phyloP scores from a whole-genome alignment of 2,888 invertebrate species.

The Drosophila sordidula region DNA sequence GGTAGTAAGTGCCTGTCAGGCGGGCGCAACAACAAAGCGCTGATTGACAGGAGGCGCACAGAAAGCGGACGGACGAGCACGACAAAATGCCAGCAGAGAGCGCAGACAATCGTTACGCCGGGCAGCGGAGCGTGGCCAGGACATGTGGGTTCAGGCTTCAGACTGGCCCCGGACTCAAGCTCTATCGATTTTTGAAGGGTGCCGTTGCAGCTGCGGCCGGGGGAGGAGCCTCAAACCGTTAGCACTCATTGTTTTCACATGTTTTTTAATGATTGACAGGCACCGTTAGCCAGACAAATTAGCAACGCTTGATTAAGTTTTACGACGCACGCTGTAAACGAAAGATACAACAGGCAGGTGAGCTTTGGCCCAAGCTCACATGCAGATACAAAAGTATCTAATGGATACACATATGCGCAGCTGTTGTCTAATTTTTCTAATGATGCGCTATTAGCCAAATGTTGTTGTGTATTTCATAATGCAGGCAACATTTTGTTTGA shows the following conservation, averaged over 20 bases:
- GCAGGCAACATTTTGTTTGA: slow-evolving; percentile 34
- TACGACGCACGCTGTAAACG: slow-evolving; percentile 60
- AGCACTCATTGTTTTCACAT: slow-evolving; percentile 47
- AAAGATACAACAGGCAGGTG: slow-evolving; percentile 46
- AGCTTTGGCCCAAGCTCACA: slow-evolving; percentile 11
- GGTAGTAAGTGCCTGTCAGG: slow-evolving; percentile 73
- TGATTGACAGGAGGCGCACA: slow-evolving; percentile 72
- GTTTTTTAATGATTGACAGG: slow-evolving; percentile 47
- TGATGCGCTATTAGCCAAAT: slow-evolving; percentile 61
- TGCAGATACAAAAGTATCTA: slow-evolving; percentile 17
- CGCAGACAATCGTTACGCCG: slow-evolving; percentile 68
- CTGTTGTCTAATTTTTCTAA: slow-evolving; percentile 44
- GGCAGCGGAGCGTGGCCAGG: slow-evolving; percentile 71
- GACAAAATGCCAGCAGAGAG: slow-evolving; percentile 30
- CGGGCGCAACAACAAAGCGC: slow-evolving; percentile 70
- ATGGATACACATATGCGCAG: slow-evolving; percentile 10
- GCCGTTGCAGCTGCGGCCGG: slow-evolving; percentile 61
- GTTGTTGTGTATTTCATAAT: slow-evolving; percentile 29
- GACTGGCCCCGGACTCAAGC: slow-evolving; percentile 37
- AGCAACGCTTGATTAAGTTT: slow-evolving; percentile 76
- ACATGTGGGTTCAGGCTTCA: slow-evolving; percentile 54
- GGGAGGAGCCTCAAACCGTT: slow-evolving; percentile 23
- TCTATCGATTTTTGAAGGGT: slow-evolving; percentile 50
- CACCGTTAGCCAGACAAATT: slow-evolving; percentile 67
- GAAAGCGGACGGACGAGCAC: slow-evolving; percentile 34